phyloP scores from a whole-genome alignment of 2,888 invertebrate species.

The Nomada hirtipes region DNA sequence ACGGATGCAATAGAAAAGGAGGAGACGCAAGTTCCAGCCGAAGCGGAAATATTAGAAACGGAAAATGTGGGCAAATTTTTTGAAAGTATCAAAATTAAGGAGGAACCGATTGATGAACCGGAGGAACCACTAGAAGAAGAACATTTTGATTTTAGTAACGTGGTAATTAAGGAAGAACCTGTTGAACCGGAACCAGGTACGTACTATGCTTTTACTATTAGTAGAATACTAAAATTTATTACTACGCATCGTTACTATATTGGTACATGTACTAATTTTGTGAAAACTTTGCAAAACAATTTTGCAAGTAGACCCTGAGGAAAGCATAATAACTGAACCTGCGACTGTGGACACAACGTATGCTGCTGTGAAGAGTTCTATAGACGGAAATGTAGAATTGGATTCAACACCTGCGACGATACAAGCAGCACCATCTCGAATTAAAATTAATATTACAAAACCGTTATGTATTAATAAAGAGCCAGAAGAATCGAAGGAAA shows the following conservation, averaged over 20 bases:
- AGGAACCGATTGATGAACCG: slow-evolving; percentile 87
- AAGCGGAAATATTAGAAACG: slow-evolving; percentile 73
- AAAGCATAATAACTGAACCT: slow-evolving; percentile 84
- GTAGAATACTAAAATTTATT: neutral
- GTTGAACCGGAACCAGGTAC: slow-evolving; percentile 78
- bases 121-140: slow-evolving; percentile 69
- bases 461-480: slow-evolving; percentile 84
- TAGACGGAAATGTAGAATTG: slow-evolving; percentile 92
- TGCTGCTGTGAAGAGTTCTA: slow-evolving; percentile 87
- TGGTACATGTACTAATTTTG: neutral
- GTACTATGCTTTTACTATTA: slow-evolving; percentile 21
- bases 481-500: slow-evolving; percentile 78
- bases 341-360: slow-evolving; percentile 86
- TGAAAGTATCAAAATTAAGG: slow-evolving; percentile 88
- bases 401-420: slow-evolving; percentile 85
- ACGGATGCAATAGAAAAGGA: slow-evolving; percentile 83
- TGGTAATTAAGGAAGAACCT: slow-evolving; percentile 79
- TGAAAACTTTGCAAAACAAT: slow-evolving; percentile 12
- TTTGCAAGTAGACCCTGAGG: slow-evolving; percentile 83
- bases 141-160: slow-evolving; percentile 69
- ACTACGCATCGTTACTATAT: too few species aligned
- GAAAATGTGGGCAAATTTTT: slow-evolving; percentile 86
- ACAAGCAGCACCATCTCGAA: slow-evolving; percentile 85
- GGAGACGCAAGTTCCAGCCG: slow-evolving; percentile 78
- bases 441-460: slow-evolving; percentile 94